Percentiles rank a stretch among this genome's conserved stretches.
phyloP scores from a whole-genome alignment of 1,140 invertebrate genomes.

The Theocolax elegans region DNA sequence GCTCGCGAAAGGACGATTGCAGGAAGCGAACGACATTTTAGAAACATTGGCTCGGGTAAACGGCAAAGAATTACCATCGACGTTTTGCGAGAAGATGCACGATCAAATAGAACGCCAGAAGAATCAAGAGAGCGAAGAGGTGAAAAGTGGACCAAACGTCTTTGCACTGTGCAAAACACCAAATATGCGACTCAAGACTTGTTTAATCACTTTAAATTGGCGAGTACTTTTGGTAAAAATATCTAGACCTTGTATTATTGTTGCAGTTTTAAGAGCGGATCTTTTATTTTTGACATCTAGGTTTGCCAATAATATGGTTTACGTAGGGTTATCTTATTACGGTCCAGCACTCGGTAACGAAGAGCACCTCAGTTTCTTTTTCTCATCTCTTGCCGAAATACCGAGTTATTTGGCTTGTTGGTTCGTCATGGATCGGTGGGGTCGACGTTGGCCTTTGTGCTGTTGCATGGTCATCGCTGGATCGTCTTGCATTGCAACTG shows the following conservation, averaged over 20 bases:
- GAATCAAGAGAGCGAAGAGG: not conserved
- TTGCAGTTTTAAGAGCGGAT: no score
- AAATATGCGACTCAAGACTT: slow-evolving; percentile 83
- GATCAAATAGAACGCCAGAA: slow-evolving; percentile 67
- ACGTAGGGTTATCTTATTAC: slow-evolving; percentile 88
- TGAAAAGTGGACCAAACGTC: not conserved
- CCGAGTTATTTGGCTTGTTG: slow-evolving; percentile 87
- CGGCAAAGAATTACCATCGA: slow-evolving; percentile 77
- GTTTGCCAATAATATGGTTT: slow-evolving; percentile 83
- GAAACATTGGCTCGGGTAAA: slow-evolving; percentile 82
- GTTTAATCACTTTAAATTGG: slow-evolving; percentile 73
- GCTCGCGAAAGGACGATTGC: slow-evolving; percentile 79
- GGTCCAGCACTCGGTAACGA: slow-evolving; percentile 85
- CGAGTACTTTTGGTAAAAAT: no score
- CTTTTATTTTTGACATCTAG: slow-evolving; percentile 53
- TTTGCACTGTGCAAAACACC: slow-evolving; percentile 75
- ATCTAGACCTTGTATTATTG: no score
- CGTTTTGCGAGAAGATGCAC: slow-evolving; percentile 78
- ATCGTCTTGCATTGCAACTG: slow-evolving; percentile 82
- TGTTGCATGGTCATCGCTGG: slow-evolving; percentile 86
- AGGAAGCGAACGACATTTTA: slow-evolving; percentile 82
- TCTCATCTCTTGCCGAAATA: slow-evolving; percentile 85
- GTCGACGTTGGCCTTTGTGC: slow-evolving; percentile 84
- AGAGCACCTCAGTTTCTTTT: slow-evolving; percentile 86
- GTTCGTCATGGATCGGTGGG: slow-evolving; percentile 86